phyloP scores from a whole-genome alignment of 1,140 invertebrate species.

The Coenobita brevimanus region DNA sequence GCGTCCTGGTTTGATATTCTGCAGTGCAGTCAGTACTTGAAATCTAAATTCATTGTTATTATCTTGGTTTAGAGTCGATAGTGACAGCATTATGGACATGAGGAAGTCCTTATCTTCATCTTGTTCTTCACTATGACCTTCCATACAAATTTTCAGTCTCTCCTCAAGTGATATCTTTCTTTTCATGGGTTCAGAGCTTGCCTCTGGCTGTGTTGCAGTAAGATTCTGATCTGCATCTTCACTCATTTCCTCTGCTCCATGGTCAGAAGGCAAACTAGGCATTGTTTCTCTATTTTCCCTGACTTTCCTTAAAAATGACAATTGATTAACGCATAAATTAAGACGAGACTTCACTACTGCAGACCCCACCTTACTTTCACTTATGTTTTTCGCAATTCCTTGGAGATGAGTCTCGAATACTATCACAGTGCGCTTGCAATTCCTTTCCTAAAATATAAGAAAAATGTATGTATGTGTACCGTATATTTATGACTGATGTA shows the following conservation, averaged over 20 bases:
- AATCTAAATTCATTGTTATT: conserved; percentile 37
- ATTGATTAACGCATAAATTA: conserved; percentile 13
- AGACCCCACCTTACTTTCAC: neutral
- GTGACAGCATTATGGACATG: conserved; percentile 26
- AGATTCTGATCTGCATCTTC: neutral
- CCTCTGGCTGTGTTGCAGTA: neutral
- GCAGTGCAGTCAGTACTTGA: neutral
- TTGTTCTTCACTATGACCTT: neutral
- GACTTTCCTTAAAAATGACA: conserved; percentile 27
- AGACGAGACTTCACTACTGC: conserved; percentile 9
- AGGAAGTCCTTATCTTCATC: conserved; percentile 33
- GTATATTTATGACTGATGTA: too few relatives aligned
- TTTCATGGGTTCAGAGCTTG: neutral
- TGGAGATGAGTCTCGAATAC: conserved; percentile 19
- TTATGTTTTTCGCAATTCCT: conserved; percentile 20
- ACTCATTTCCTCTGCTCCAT: neutral
- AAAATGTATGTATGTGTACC: conserved; percentile 19
- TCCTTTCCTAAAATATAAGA: conserved; percentile 34
- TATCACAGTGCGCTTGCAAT: conserved; percentile 8
- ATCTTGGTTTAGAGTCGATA: conserved; percentile 9
- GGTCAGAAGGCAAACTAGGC: neutral
- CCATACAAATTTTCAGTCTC: neutral
- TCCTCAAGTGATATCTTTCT: conserved; percentile 5
- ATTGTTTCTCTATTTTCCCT: conserved; percentile 8
- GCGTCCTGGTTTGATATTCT: conserved; percentile 15